Percentiles rank a stretch among this genome's conserved stretches.
Evolutionary conservation across 2,888 invertebrate species (phyloP).

Genomic region (Xestia sexstrigata): DNA sequence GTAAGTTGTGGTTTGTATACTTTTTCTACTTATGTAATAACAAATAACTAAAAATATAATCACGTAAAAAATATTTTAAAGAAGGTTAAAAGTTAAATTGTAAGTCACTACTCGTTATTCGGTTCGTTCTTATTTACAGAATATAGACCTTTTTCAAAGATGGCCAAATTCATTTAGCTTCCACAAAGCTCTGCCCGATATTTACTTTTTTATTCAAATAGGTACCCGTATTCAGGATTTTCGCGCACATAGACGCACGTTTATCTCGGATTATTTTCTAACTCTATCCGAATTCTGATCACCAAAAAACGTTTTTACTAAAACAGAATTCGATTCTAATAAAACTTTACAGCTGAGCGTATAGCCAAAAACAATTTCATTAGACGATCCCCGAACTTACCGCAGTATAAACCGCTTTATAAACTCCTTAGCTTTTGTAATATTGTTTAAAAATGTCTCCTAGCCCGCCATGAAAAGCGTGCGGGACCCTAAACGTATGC

Average conservation of each 20-base stretch:
- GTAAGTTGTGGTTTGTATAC: neutral
- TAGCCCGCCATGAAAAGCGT: constrained; percentile 62
- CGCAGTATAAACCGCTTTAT: constrained; percentile 69
- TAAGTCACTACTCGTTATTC: neutral
- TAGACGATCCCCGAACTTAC: constrained; percentile 72
- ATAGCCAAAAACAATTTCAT: constrained; percentile 79
- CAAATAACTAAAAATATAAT: neutral
- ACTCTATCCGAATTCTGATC: constrained; percentile 55
- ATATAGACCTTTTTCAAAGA: constrained; percentile 22
- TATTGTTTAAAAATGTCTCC: constrained; percentile 72
- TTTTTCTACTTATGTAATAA: neutral
- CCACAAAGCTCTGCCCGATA: constrained; percentile 38
- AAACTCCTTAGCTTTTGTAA: constrained; percentile 69
- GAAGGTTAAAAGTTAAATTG: neutral
- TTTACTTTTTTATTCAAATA: constrained; percentile 57
- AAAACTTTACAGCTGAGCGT: constrained; percentile 67
- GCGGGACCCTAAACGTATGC: constrained; percentile 84
- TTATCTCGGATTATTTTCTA: constrained; percentile 48
- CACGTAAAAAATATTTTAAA: neutral
- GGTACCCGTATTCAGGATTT: constrained; percentile 29
- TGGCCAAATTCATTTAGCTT: constrained; percentile 23
- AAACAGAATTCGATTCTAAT: constrained; percentile 65
- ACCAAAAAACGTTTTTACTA: constrained; percentile 59
- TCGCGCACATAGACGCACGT: constrained; percentile 41
- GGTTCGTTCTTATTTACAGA: neutral